Conservation (phyloP, 2,113 vertebrate genomes). For the Peromyscus leucopus region DNA sequence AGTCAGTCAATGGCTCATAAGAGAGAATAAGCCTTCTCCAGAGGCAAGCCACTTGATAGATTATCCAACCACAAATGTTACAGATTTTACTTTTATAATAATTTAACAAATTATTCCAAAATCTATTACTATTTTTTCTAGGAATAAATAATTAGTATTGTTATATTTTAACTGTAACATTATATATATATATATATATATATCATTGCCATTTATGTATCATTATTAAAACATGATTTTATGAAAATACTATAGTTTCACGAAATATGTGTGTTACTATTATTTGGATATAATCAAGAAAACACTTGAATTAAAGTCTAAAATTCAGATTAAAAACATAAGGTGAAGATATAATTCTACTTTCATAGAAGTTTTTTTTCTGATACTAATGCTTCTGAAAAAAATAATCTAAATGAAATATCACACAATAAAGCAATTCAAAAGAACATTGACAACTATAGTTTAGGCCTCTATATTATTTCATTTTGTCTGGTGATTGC, state of each 20-base stretch:
- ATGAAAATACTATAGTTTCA: not conserved
- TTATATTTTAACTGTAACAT: not conserved
- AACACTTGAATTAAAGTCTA: not conserved
- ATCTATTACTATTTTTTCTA: not conserved
- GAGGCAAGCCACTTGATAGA: not conserved
- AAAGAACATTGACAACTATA: not conserved
- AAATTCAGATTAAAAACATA: not conserved
- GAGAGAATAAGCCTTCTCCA: not conserved
- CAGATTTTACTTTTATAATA: not conserved
- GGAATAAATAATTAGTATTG: not conserved
- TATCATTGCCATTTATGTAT: not conserved
- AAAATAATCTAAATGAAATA: not conserved
- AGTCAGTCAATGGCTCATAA: not conserved
- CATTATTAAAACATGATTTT: not conserved
- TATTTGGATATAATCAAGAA: not conserved
- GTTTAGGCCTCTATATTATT: not conserved
- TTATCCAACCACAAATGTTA: not conserved
- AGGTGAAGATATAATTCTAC: not conserved
- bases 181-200: not conserved
- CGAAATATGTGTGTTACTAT: not conserved
- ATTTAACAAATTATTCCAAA: conserved; percentile 31
- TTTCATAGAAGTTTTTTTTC: not conserved
- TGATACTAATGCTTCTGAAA: conserved; percentile 28
- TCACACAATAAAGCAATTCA: not conserved
- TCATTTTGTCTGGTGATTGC: not conserved